Conservation (phyloP, 2,797 vertebrate species). For the Emys orbicularis region DNA sequence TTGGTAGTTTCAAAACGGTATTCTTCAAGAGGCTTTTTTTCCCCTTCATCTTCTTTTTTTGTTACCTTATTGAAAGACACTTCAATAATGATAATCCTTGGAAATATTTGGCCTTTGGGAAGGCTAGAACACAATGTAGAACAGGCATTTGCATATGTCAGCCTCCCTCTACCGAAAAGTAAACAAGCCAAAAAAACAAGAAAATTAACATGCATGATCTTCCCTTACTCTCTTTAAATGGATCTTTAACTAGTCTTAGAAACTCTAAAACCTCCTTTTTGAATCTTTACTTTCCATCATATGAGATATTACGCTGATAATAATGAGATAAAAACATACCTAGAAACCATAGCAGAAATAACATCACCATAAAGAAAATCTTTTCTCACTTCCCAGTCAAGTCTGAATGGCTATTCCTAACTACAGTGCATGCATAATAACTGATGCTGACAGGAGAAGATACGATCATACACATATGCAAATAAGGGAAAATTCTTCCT, state of each 20-base stretch:
- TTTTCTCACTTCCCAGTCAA: background rate
- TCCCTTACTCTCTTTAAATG: background rate
- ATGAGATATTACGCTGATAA: accelerated
- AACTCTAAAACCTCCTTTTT: background rate
- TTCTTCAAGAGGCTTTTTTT: background rate
- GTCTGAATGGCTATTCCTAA: background rate
- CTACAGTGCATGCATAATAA: background rate
- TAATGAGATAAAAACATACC: background rate
- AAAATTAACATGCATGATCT: background rate
- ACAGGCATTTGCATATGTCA: background rate
- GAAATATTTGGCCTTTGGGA: background rate
- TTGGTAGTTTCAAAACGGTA: background rate
- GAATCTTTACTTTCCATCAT: background rate
- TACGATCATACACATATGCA: background rate
- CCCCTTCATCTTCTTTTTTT: background rate
- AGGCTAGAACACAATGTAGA: background rate
- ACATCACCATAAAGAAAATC: background rate
- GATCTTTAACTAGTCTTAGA: background rate
- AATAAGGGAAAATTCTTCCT: background rate
- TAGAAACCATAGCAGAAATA: background rate
- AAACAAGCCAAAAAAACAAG: background rate
- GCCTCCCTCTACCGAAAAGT: background rate
- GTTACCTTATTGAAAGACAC: background rate
- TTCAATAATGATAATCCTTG: background rate
- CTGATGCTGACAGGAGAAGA: background rate